Percentiles rank a stretch among this genome's conserved stretches.
Conservation (phyloP, 2,888 invertebrate genomes). For the Caenorhabditis afra region DNA sequence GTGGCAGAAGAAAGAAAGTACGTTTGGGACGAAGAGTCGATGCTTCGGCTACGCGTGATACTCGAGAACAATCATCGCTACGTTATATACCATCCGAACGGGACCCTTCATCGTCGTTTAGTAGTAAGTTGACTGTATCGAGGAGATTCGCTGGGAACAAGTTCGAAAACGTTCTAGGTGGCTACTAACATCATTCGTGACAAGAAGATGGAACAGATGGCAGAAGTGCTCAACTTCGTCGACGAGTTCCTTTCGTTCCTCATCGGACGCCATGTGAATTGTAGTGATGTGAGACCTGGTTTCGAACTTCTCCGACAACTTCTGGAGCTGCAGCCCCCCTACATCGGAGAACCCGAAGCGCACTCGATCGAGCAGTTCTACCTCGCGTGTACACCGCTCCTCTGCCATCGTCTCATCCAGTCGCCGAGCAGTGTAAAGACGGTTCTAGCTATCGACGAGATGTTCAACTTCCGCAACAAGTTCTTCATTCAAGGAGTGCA, state of each 20-base stretch:
- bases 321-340: slow-evolving; percentile 39
- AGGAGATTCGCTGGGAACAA: background rate
- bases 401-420: slow-evolving; percentile 40
- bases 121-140: slow-evolving; percentile 9
- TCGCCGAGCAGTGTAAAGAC: slow-evolving; percentile 45
- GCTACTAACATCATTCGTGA: slow-evolving; percentile 32
- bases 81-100: slow-evolving; percentile 46
- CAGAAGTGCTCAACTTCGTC: slow-evolving; percentile 41
- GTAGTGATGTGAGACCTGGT: slow-evolving; percentile 43
- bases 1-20: slow-evolving; percentile 25
- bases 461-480: slow-evolving; percentile 55
- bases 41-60: slow-evolving; percentile 21
- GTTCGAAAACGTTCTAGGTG: slow-evolving; percentile 7
- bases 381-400: slow-evolving; percentile 37
- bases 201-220: slow-evolving; percentile 24
- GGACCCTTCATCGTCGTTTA: slow-evolving; percentile 41
- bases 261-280: slow-evolving; percentile 52
- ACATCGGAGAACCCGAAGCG: slow-evolving; percentile 46
- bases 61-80: slow-evolving; percentile 23
- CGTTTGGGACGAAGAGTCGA: slow-evolving; percentile 24
- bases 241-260: slow-evolving; percentile 48
- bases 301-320: slow-evolving; percentile 41
- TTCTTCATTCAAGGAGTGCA: slow-evolving; percentile 42
- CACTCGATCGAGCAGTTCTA: slow-evolving; percentile 41
- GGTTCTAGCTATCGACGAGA: slow-evolving; percentile 49